Evolutionary conservation across 2,888 invertebrate genomes (phyloP).

Genomic region (Callimorpha dominula): DNA sequence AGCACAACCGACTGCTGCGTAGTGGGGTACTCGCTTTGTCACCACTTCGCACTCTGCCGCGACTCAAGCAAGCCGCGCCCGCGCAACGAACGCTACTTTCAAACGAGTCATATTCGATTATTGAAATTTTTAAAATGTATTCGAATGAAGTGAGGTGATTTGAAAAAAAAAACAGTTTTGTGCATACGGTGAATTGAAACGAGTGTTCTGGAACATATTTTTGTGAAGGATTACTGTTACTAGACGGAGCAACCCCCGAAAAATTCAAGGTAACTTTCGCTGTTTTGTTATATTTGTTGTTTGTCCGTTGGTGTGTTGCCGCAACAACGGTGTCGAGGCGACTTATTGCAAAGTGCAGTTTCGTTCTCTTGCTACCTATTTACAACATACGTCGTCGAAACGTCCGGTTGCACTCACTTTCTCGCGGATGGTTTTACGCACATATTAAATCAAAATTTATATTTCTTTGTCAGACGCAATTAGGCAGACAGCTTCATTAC

Average conservation of each 20-base stretch:
- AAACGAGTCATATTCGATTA: conserved; percentile 55
- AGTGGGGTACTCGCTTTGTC: conserved; percentile 70
- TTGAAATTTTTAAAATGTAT: conserved; percentile 74
- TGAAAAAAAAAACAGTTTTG: conserved; percentile 54
- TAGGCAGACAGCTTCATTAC: background rate
- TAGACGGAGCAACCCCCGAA: conserved; percentile 64
- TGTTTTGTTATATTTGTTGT: conserved; percentile 50
- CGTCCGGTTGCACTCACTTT: conserved; percentile 69
- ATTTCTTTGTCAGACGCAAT: conserved; percentile 20
- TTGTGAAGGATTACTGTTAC: conserved; percentile 70
- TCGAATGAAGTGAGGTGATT: conserved; percentile 79
- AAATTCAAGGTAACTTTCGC: conserved; percentile 71
- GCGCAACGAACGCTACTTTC: conserved; percentile 69
- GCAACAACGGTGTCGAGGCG: conserved; percentile 64
- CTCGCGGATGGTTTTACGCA: conserved; percentile 63
- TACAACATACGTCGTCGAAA: conserved; percentile 71
- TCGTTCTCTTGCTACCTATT: conserved; percentile 72
- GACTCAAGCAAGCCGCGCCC: conserved; percentile 71
- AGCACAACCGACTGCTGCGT: conserved; percentile 58
- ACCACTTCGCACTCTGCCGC: conserved; percentile 73
- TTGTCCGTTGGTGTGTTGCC: conserved; percentile 56
- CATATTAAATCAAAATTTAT: conserved; percentile 51
- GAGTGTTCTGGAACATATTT: conserved; percentile 62
- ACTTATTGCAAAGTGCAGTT: conserved; percentile 72
- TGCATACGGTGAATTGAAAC: conserved; percentile 56